Conservation (phyloP, 1,140 invertebrate species). For the Heterodera schachtii region DNA sequence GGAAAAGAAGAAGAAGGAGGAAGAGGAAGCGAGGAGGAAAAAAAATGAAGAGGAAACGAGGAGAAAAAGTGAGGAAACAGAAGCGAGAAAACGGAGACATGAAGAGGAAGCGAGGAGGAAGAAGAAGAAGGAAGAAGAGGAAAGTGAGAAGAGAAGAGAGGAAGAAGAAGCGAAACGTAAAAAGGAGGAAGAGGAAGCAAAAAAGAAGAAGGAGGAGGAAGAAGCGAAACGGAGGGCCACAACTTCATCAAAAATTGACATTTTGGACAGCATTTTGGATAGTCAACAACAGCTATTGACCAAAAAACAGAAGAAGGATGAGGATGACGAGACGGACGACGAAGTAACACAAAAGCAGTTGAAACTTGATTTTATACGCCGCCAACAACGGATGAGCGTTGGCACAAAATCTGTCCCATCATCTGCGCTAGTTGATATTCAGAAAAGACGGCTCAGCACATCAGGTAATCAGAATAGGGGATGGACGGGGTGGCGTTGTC, state of each 20-base stretch:
- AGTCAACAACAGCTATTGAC: constrained; percentile 31
- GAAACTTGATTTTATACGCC: neutral
- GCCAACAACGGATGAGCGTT: constrained; percentile 3
- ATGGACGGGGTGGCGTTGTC: no score
- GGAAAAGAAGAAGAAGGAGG: neutral
- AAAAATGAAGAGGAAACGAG: neutral
- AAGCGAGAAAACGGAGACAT: neutral
- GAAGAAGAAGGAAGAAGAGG: neutral
- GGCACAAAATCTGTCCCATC: neutral
- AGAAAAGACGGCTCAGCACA: constrained; percentile 9
- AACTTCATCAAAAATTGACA: constrained; percentile 11
- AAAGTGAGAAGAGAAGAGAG: neutral
- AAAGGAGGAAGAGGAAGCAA: neutral
- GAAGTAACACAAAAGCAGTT: neutral
- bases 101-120: neutral
- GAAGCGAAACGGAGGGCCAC: neutral
- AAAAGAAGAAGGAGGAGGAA: neutral
- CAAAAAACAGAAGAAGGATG: neutral
- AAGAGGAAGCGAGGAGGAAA: neutral
- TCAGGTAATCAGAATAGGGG: neutral
- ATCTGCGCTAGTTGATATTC: neutral
- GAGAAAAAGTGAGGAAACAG: neutral
- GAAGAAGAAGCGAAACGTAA: neutral
- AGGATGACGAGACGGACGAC: constrained; percentile 1
- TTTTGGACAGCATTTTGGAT: constrained; percentile 37